Percentiles rank a stretch among this genome's conserved stretches.
These are phyloP conservation scores for Wasmannia auropunctata DNA, from an alignment of 1,140 invertebrate genomes.

Conservation along the genomic window DNA sequence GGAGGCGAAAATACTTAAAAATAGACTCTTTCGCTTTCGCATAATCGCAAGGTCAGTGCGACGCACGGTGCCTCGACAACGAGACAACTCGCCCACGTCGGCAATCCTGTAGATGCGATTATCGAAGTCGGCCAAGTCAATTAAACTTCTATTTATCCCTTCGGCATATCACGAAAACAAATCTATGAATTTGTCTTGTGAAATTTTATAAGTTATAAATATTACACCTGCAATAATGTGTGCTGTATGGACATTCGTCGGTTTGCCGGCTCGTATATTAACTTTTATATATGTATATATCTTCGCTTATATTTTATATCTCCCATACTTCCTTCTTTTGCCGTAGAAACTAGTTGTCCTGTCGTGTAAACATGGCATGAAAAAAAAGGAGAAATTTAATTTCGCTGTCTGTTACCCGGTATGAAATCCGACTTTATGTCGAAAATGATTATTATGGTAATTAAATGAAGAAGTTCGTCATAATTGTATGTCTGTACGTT, in stretches of 20 bases:
- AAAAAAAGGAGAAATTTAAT: slow-evolving; percentile 23
- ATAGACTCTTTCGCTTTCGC: slow-evolving; percentile 58
- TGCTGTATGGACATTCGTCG: no score
- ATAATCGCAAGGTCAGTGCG: slow-evolving; percentile 62
- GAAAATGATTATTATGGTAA: slow-evolving; percentile 2
- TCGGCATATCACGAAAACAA: neutral
- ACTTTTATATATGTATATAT: neutral
- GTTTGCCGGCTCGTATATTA: neutral
- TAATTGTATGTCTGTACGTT: slow-evolving; percentile 26
- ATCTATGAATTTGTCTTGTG: neutral
- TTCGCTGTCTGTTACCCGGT: neutral
- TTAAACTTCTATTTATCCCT: slow-evolving; percentile 5
- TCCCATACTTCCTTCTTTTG: neutral
- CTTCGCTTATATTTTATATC: neutral
- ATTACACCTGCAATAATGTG: neutral
- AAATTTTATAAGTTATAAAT: neutral
- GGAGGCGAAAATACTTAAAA: slow-evolving; percentile 42
- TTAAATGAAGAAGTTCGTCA: slow-evolving; percentile 45
- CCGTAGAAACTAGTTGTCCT: slow-evolving; percentile 4
- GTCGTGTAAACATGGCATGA: neutral
- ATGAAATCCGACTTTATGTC: slow-evolving; percentile 13
- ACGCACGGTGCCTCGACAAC: neutral
- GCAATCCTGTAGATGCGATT: slow-evolving; percentile 37
- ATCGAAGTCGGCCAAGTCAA: slow-evolving; percentile 48
- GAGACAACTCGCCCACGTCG: neutral